Percentiles rank a stretch among this genome's conserved stretches.
Evolutionary conservation across 2,113 vertebrate genomes (phyloP).

Genomic region (Dipodomys spectabilis): DNA sequence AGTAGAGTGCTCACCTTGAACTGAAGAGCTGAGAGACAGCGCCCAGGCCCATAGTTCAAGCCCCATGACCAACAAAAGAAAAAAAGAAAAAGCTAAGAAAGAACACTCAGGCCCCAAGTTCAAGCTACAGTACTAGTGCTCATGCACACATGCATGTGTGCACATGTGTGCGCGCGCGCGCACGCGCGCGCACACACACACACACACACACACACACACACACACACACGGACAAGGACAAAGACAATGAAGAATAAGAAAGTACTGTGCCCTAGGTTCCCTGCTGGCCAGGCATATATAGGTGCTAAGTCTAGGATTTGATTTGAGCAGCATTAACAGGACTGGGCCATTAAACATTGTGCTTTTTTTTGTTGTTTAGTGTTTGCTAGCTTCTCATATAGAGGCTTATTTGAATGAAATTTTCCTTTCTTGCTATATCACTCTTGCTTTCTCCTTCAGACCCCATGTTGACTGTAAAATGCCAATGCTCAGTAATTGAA

Average conservation of each 20-base stretch:
- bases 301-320: constrained; percentile 1
- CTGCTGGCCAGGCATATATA: not conserved
- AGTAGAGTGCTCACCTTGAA: too few species aligned
- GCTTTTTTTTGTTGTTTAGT: constrained; percentile 24
- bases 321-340: constrained; percentile 48
- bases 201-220: too few species aligned
- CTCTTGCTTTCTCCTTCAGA: constrained; percentile 58
- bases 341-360: constrained; percentile 36
- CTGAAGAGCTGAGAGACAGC: too few species aligned
- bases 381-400: constrained; percentile 6
- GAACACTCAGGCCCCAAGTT: too few species aligned
- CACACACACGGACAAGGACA: too few species aligned
- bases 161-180: too few species aligned
- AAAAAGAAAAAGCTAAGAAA: too few species aligned
- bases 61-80: too few species aligned
- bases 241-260: not conserved
- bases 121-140: too few species aligned
- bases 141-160: too few species aligned
- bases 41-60: too few species aligned
- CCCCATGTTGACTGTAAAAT: constrained; percentile 60
- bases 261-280: not conserved
- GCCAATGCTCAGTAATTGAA: constrained; percentile 50
- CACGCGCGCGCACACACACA: too few species aligned
- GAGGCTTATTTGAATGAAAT: constrained; percentile 45
- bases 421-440: constrained; percentile 29